phyloP scores from a whole-genome alignment of 2,797 vertebrate species.

The Cyclura pinguis region DNA sequence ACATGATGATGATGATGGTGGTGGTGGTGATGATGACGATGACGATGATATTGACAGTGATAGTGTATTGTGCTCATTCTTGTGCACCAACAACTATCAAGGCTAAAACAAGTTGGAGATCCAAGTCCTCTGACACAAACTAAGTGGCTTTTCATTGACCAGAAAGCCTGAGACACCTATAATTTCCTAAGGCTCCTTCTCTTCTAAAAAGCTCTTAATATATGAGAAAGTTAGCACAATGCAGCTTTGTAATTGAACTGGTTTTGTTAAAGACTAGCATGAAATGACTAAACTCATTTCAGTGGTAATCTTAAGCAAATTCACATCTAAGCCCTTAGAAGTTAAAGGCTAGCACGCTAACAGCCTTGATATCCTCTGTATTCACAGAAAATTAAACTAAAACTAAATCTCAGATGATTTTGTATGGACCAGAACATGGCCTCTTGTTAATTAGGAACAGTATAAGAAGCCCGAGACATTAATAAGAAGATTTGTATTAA shows the following conservation, averaged over 20 bases:
- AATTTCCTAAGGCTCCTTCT: slow-evolving; percentile 14
- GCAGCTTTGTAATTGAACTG: slow-evolving; percentile 27
- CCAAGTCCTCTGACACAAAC: neutral
- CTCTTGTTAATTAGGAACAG: slow-evolving; percentile 64
- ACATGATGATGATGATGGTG: too few species aligned
- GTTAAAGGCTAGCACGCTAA: slow-evolving; percentile 55
- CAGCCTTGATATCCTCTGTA: neutral
- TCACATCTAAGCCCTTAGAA: slow-evolving; percentile 58
- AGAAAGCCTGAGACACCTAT: slow-evolving; percentile 27
- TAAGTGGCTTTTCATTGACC: slow-evolving; percentile 6
- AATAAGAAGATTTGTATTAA: slow-evolving; percentile 61
- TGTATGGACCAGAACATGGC: slow-evolving; percentile 49
- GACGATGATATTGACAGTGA: neutral
- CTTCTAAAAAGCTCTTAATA: slow-evolving; percentile 6
- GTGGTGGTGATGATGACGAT: neutral
- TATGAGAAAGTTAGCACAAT: slow-evolving; percentile 38
- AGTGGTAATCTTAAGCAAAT: slow-evolving; percentile 55
- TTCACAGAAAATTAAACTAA: slow-evolving; percentile 60
- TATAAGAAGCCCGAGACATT: slow-evolving; percentile 56
- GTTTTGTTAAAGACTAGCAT: slow-evolving; percentile 53
- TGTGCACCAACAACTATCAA: neutral
- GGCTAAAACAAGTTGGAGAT: neutral
- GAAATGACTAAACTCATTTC: slow-evolving; percentile 55
- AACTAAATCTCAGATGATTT: slow-evolving; percentile 58
- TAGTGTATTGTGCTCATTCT: neutral